A percentile compares a stretch with the other conserved stretches of the same genome.
phyloP scores from a whole-genome alignment of 2,888 invertebrate species.

The Phanerotoma sp. region DNA sequence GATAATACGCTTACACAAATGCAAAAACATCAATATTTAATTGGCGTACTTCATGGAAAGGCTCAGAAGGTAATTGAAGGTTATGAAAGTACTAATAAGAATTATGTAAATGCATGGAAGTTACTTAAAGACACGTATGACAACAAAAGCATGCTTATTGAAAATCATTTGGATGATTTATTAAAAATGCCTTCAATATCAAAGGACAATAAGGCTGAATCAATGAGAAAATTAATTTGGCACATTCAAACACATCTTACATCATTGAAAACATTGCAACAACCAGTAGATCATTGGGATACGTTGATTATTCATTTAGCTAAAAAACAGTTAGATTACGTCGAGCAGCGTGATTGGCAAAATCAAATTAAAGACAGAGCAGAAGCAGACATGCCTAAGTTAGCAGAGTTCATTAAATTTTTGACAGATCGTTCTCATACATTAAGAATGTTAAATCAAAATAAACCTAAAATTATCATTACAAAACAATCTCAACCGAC shows the following conservation, averaged over 20 bases:
- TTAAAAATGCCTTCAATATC: conserved; percentile 27
- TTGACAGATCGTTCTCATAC: conserved; percentile 25
- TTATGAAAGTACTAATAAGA: too few species aligned
- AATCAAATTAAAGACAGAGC: conserved; percentile 21
- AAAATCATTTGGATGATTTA: conserved; percentile 31
- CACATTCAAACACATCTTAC: conserved; percentile 25
- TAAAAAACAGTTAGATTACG: conserved; percentile 36
- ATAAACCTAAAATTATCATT: background rate
- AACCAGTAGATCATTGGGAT: conserved; percentile 38
- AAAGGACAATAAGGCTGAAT: conserved; percentile 20
- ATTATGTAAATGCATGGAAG: too few species aligned
- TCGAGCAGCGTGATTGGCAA: conserved; percentile 36
- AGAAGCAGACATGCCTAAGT: conserved; percentile 27
- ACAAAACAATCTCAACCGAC: background rate
- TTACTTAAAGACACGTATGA: conserved; percentile 29
- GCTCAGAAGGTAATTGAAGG: too few species aligned
- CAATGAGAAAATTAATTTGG: conserved; percentile 28
- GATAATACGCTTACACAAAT: too few species aligned
- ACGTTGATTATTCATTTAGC: conserved; percentile 35
- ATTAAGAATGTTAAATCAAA: conserved; percentile 14
- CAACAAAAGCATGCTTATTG: conserved; percentile 31
- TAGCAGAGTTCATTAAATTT: conserved; percentile 28
- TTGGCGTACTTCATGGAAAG: too few species aligned
- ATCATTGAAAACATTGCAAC: conserved; percentile 33
- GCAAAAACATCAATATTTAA: too few species aligned